Base-by-base conservation (phyloP, 2,113 vertebrate genomes). In the Lophura nycthemera region DNA sequence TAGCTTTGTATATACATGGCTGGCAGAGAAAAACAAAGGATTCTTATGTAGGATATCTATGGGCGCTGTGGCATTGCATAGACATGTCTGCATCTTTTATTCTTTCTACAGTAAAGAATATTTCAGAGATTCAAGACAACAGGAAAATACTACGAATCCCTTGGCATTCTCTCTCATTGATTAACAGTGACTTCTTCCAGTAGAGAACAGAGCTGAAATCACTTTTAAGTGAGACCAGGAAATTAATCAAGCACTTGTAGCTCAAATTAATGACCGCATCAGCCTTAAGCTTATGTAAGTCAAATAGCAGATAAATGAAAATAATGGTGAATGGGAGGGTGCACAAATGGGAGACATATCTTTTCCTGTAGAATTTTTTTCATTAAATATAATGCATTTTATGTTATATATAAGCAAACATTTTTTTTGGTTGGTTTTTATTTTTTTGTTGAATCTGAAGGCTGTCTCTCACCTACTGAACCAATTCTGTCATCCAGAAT, bases 401-500 rank as follows among this genome's bases (percentile, higher is more conserved):
- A 18, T 25, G 20, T 78, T 38, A 11, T 38, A 13, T 4, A 32
- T 22, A 47, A 78, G 13, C 12, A 65, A n/a, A 48, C 22, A 11
- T 6, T 5, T 16, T 27, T 29, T 27, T 27, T 54, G 52, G 27
- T 15, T 8, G n/a, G 5, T 19, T 43, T 43, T 0, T 17, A 83
- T 86, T 78, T 83, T 27, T 27, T 52, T 74, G 57, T 61, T 11
- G 13, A 38, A 79, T 86, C 88, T 3, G 0, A 81, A 83, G 89
- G 83, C 69, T 52, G 25, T 63, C n/a, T 29, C 50, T 91, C 69
- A 61, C 82, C 85, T 76, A 11, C 77, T 92, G 92, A 95, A 74
- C 73, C 77, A 72, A 20, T 93, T 93, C 93, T 95, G 88, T 86
- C 88, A 91, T 12, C 73, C 70, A 45, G n/a, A 30, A 86, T 78